Evolutionary conservation across 2,888 invertebrate genomes (phyloP), one percentile per base, ranked within the genome.

Genomic region (Drosophila testacea): DNA sequence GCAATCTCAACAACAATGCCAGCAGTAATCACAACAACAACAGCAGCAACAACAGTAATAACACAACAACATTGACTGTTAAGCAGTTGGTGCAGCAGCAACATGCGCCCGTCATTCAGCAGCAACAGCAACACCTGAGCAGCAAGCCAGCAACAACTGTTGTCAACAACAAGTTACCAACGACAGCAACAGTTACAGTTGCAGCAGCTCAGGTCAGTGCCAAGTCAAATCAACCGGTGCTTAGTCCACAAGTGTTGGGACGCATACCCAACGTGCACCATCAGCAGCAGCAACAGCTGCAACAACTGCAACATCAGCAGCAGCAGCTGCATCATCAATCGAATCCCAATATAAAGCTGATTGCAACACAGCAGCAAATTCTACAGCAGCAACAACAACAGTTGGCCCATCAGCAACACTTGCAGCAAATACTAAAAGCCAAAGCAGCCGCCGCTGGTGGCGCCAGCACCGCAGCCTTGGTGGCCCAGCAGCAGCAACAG

Each of bases 51-150:
- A 30, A 7, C 32, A 46, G 41, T 57, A 65, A 47, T 51, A 46
- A 11, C 56, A 50, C 90, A 30, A 88, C 91, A 10, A 91, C 91
- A 4, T 79, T 91, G 28, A 91, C 91, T 0, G 91, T 91, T 0
- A 91, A 91, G 36, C 91, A 91, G 50, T 69, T 91, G 81, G 91
- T 91, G 42, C 91, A 91, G 56, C 91, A 92, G 68, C 92, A 91
- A 61, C 90, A 91, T 62, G 88, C 84, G 4, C 90, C 91, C 0
- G 87, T 83, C 22, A 90, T 76, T 83, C 92, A 79, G 87, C 93
- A 81, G 89, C 93, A 83, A 80, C 93, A 73, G 88, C 92, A 83
- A 82, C 91, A 78, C 88, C 91, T 87, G 41, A 77, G 70, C 78
- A 76, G 44, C 60, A 78, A 73, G 44, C 46, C 73, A 56, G 6